Evolutionary conservation across 2,113 vertebrate species (phyloP), one percentile per base, ranked within the genome.

Genomic region (Rattus norvegicus): DNA sequence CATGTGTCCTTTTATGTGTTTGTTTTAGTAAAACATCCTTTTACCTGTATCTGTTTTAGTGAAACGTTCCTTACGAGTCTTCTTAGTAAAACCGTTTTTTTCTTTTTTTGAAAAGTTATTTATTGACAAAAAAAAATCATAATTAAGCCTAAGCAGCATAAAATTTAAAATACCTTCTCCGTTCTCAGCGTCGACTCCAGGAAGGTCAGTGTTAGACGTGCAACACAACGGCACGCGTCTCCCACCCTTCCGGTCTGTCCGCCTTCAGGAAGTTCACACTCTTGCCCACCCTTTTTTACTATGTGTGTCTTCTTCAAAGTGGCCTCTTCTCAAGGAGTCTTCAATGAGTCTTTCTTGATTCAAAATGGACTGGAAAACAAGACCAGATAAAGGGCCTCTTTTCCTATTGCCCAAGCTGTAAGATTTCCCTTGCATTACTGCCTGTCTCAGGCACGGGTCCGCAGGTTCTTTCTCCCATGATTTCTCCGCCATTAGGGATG

Each of bases 401-500:
- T 97, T 97, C 88, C 96, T 97, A 95, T 36, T 92, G 86, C 69
- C 52, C 94, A 98, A 93, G 81, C 96, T 98, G 97, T 89, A 97
- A 96, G 59, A 97, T 89, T 98, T 95, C 97, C 96, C 92, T 97
- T 95, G 89, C 96, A 94, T 72, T 88, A 95, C 59, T 43, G 43
- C 43, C 43, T 95, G 92, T 95, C 83, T 87, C 97, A 95, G 92
- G 96, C 77, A 97, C 95, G 92, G 92, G 85, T 98, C 96, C 63
- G 89, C 93, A 81, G 95, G 93, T 80, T 92, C 36, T 97, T 86
- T 87, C 67, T 97, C 88, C 63, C 93, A 92, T 75, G 76, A 52
- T 75, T 88, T 97, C 97, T 97, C 96, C 97, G 97, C 75, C 96
- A 93, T 97, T 94, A 97, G 91, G 93, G 95, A 97, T 73, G 95